These are phyloP conservation scores for Pristis pectinata DNA, from an alignment of 2,797 vertebrate genomes.

Conservation along the genomic window DNA sequence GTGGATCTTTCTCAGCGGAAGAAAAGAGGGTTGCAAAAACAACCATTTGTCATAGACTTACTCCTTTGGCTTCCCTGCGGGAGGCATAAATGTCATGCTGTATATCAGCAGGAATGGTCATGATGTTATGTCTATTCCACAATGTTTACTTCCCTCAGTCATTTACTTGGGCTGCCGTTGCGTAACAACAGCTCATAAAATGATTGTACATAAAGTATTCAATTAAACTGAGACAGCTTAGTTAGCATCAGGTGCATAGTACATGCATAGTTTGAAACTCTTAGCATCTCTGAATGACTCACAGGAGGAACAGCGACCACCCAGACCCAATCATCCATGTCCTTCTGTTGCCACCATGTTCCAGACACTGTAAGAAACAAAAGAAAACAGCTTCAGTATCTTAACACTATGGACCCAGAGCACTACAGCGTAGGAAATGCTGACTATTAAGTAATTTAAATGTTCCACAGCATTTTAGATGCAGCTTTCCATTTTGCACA, in stretches of 20 bases:
- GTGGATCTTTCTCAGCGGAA: not conserved
- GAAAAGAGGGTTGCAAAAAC: constrained; percentile 33
- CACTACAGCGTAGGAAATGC: not conserved
- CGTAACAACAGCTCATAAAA: not conserved
- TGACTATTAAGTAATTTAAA: not conserved
- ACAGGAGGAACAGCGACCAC: constrained; percentile 35
- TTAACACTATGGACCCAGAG: not conserved
- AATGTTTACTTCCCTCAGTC: not conserved
- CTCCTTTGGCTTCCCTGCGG: constrained; percentile 15
- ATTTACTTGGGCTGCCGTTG: not conserved
- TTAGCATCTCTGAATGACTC: not conserved
- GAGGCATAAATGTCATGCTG: constrained; percentile 37
- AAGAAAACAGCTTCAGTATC: not conserved
- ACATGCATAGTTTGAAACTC: not conserved
- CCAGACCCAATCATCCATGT: constrained; percentile 31
- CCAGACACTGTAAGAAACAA: not conserved
- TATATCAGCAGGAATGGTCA: not conserved
- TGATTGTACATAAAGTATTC: not conserved
- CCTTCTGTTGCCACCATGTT: not conserved
- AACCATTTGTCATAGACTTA: constrained; percentile 36
- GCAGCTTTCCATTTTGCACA: not conserved
- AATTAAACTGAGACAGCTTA: not conserved
- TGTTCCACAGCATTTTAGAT: not conserved
- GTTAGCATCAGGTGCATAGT: not conserved
- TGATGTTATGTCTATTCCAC: not conserved